phyloP scores from a whole-genome alignment of 1,140 invertebrate genomes.

The Papilio polytes region DNA sequence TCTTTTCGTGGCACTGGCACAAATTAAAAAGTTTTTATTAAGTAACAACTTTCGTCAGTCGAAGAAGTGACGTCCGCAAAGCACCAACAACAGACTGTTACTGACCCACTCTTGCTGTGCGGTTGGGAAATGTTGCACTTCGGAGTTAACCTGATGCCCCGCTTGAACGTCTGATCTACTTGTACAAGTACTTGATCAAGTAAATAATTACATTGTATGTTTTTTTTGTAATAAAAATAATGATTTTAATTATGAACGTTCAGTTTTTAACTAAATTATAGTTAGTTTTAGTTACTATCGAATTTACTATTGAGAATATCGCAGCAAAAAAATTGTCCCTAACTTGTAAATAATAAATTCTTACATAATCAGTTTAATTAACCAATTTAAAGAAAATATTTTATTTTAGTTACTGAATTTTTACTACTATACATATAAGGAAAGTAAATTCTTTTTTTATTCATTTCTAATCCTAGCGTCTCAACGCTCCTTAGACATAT shows the following conservation, averaged over 20 bases:
- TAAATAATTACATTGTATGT: background rate
- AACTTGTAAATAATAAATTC: no score
- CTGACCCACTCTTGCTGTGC: conserved; percentile 54
- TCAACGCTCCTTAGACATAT: background rate
- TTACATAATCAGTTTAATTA: no score
- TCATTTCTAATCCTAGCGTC: background rate
- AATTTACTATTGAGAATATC: no score
- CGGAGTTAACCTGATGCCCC: conserved; percentile 49
- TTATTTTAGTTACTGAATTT: no score
- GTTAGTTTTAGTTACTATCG: no score
- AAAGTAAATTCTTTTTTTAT: no score
- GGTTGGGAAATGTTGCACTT: conserved; percentile 66
- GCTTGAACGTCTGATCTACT: conserved; percentile 44
- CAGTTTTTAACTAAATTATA: no score
- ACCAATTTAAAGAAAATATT: no score
- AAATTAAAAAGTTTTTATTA: conserved; percentile 36
- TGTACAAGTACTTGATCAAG: background rate
- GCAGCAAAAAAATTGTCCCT: no score
- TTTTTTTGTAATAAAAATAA: background rate
- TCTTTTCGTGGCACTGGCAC: conserved; percentile 30
- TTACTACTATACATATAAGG: no score
- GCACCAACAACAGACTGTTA: conserved; percentile 48
- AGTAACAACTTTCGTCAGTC: conserved; percentile 1
- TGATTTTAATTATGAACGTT: background rate
- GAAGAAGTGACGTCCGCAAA: conserved; percentile 41